A percentile compares a stretch with the other conserved stretches of the same genome.
Conservation (phyloP, 2,888 invertebrate species). For the Phalangium opilio region DNA sequence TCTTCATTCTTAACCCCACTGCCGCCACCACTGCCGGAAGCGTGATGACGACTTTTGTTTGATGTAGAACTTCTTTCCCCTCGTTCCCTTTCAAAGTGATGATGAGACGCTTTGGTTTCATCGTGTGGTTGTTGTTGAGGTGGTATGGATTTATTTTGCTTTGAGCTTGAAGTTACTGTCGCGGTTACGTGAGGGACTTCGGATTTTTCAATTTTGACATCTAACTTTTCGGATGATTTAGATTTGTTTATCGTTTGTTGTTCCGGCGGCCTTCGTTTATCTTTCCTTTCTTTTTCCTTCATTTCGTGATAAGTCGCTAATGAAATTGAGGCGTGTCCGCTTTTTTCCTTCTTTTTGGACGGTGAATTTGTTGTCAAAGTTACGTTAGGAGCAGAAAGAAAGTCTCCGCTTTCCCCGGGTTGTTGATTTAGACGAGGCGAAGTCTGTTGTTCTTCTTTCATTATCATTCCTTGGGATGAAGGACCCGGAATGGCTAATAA, state of each 20-base stretch:
- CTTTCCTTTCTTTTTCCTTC: slow-evolving; percentile 6
- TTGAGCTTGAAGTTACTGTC: no score
- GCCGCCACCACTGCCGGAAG: background rate
- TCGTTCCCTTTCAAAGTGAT: no score
- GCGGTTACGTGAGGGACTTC: no score
- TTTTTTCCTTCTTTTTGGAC: slow-evolving; percentile 5
- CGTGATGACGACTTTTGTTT: background rate
- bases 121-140: no score
- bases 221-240: background rate
- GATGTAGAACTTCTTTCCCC: no score
- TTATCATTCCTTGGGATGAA: slow-evolving; percentile 1
- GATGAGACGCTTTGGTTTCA: no score
- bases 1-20: background rate
- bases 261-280: background rate
- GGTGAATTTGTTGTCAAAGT: background rate
- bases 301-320: slow-evolving; percentile 11
- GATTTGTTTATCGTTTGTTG: background rate
- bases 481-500: no score
- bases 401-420: background rate
- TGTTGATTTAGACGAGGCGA: background rate
- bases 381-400: background rate
- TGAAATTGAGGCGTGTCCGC: slow-evolving; percentile 9
- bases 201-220: no score
- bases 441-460: background rate
- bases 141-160: no score